Base-by-base conservation (phyloP, 1,140 invertebrate species). In the Diorhabda elongata region DNA sequence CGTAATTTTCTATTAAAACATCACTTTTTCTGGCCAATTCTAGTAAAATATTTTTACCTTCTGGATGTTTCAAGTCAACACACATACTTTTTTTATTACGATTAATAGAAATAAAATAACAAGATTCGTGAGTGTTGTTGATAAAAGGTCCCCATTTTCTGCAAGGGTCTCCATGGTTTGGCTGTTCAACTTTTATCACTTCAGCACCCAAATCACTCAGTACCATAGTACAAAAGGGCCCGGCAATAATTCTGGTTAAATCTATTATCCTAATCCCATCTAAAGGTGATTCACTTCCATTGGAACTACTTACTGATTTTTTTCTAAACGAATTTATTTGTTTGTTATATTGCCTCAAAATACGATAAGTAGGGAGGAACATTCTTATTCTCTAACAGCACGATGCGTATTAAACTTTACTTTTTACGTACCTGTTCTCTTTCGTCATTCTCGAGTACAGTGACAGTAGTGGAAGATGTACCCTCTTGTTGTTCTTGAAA, bases 31-130 rank as follows among this genome's bases (percentile, higher is more conserved):
- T 82, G 7, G 89, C 91, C 57, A 96, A 81, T 59, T 94, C 85
- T 72, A 89, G 85, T 8, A 98, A 82, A 42, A 98, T 83, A 57
- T 91, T 79, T 74, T 83, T 84, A 2, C 96, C 96, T 80, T 87
- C 81, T 42, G 76, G 61, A 26, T 84, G 83, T 78, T 95, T 95
- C 2, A 98, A 81, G 81, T 99, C 88, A 58, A 99, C 83, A 73
- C 92, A 94, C 60, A 98, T 83, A 80, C 96, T 98, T 80, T 95
- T 94, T 81, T 99, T 99, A 80, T 98, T 99, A 71, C 97, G 88
- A 83, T 99, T 99, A 0, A 95, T 84, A 44, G 90, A 86, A 4
- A 93, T 77, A 81, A 96, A 98, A 78, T 98, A 99, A 66, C 89
- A 90, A 42, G 91, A 89, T 75, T 96, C 90, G 26, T 83, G 80